Base-by-base conservation (phyloP, 2,797 vertebrate species). In the Limosa lapponica region DNA sequence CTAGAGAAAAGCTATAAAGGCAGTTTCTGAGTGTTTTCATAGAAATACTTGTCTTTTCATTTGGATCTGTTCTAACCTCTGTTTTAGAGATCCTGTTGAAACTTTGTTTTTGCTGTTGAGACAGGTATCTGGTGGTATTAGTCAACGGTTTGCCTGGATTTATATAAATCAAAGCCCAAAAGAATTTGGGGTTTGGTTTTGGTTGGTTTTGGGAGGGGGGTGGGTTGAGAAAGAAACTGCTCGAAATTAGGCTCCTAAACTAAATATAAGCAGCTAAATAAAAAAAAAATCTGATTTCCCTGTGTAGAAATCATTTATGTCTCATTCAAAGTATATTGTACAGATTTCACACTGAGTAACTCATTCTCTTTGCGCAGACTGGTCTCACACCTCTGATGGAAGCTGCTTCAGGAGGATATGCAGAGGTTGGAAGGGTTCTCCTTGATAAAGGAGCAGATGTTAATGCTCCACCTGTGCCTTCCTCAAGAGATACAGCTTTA, bases 301-400 rank as follows among this genome's bases (percentile, higher is more conserved):
- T n/a, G 13, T 54, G 34, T 89, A 75, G 82, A 75, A 92, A 36
- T 81, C 44, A 16, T 78, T 64, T 79, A 27, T 79, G 52, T 86
- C 46, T 95, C 87, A 6, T 12, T 61, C 43, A 23, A 28, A 78
- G 23, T n/a, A 5, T 25, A 4, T n/a, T 28, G 51, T 72, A 30
- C 54, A 34, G 22, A n/a, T 71, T 89, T 93, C 74, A 81, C 54
- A 51, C 43, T 23, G 43, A 59, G n/a, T 82, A 81, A 89, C 72
- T 88, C 9, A 0, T 78, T 92, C 37, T 88, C 44, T 94, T 97
- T 88, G 87, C 75, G 74, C 96, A 99, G 99, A 99, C 99, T 94
- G 99, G 99, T 85, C 99, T 99, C 64, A 99, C 99, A 46, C 99
- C 99, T 73, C 98, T 99, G 90, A 99, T 99, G 99, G 99, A 99